Evolutionary conservation across 2,888 invertebrate species (phyloP), one percentile per base, ranked within the genome.

Genomic region (Bimastos eiseni): DNA sequence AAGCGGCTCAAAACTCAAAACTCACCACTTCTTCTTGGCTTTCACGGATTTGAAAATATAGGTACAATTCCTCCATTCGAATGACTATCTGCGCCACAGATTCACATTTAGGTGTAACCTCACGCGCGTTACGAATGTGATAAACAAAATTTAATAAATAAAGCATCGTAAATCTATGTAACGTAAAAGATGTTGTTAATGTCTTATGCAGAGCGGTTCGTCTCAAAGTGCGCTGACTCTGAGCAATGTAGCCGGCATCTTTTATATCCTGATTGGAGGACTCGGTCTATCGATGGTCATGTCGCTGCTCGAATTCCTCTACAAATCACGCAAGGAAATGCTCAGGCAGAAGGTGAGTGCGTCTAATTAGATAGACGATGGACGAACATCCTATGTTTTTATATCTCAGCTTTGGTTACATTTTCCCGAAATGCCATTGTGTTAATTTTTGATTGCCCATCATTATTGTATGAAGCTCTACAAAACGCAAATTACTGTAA

Each of bases 241-340:
- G 92, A 98, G 98, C 95, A 99, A 99, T 96, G 98, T 99, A 88
- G 99, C 99, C n/a, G 99, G 99, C 86, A 98, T 99, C 94, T 99
- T 99, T 96, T 99, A 99, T 96, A 99, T 99, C 94, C 96, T 99
- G 92, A 98, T 99, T 94, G 98, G 97, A 44, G 99, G 99, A 83
- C 96, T 99, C 91, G 97, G 97, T 83, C 96, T 99, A 70, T 98
- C 99, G 70, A 96, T 99, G 94, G 96, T 97, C 17, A 98, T 98
- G 83, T 99, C 99, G 15, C 96, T 99, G 90, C 96, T 98, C 90
- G 99, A 99, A 96, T 99, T 99, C 95, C 97, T 98, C 95, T 98
- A 98, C 95, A 98, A 98, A 95, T 94, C 95, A n/a, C 94, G 93
- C 90, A 92, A 93, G 33, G 95, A 95, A 90, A 93, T 94, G 0